These are phyloP conservation scores for Girardinichthys multiradiatus DNA, from an alignment of 2,113 vertebrate species.

Conservation along the genomic window DNA sequence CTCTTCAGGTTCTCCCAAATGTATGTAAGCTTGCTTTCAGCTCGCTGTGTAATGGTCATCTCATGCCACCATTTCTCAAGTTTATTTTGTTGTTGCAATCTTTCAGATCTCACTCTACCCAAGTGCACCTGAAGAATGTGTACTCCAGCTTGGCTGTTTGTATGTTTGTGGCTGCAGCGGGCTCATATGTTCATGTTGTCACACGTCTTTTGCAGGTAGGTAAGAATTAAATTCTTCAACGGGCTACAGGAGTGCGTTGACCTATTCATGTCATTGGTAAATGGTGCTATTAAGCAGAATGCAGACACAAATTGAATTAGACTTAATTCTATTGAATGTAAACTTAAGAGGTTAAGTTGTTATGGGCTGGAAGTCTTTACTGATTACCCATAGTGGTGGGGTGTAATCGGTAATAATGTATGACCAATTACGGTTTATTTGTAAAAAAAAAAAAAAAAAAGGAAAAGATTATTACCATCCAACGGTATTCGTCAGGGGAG, in stretches of 20 bases:
- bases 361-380: background rate
- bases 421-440: background rate
- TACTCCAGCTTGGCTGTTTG: slow-evolving; percentile 91
- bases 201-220: slow-evolving; percentile 91
- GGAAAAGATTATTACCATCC: background rate
- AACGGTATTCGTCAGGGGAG: background rate
- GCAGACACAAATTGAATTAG: background rate
- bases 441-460: background rate
- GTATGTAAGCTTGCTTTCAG: slow-evolving; percentile 75
- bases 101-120: slow-evolving; percentile 89
- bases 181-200: slow-evolving; percentile 89
- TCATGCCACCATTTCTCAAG: background rate
- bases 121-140: slow-evolving; percentile 96
- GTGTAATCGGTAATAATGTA: too few relatives aligned
- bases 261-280: background rate
- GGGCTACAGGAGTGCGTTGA: background rate
- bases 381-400: too few relatives aligned
- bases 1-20: slow-evolving; percentile 96
- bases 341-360: background rate
- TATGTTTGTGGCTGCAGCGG: slow-evolving; percentile 89
- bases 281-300: background rate
- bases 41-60: background rate
- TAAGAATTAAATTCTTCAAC: background rate
- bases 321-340: background rate
- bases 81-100: background rate